Evolutionary conservation across 2,797 vertebrate genomes (phyloP), one percentile per base, ranked within the genome.

Genomic region (Podargus strigoides): DNA sequence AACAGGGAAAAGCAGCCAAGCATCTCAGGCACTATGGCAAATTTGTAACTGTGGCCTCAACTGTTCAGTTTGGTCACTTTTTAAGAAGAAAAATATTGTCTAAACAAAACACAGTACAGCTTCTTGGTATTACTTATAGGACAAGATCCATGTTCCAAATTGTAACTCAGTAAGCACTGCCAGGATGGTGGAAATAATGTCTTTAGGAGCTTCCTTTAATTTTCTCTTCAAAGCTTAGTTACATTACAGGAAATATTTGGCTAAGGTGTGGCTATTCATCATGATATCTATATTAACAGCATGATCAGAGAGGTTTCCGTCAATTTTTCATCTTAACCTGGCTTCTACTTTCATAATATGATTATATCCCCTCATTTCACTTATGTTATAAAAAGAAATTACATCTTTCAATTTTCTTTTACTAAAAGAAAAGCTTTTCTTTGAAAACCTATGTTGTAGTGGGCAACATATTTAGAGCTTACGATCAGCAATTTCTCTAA

Each of bases 401-500:
- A 95, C 77, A 34, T 85, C 44, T 76, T 87, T 92, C 97, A 91
- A 97, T 96, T 96, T 93, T 95, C 87, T 96, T 83, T 76, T 59
- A 53, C 49, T 95, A 66, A 69, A 97, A 97, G n/a, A 94, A 97
- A 96, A 93, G 84, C 67, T 93, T 94, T 92, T 75, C 67, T 90
- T 72, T 60, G 50, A 94, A 96, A 94, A 73, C 22, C 64, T 87
- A 49, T 64, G 94, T 89, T 92, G 75, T 86, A 93, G 95, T 78
- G 46, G n/a, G 79, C 96, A 96, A 96, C 89, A 87, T 95, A 97
- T 95, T 97, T 97, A 94, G 95, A 97, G 92, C 85, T 97, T 97
- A 96, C 12, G 58, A 97, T 98, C 97, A 98, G 97, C 97, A 97
- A 95, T 97, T 98, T 97, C 95, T 97, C 95, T 96, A 96, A 92